Percentiles rank a stretch among this genome's conserved stretches.
Conservation (phyloP, 2,113 vertebrate species). For the Pangasianodon hypophthalmus region DNA sequence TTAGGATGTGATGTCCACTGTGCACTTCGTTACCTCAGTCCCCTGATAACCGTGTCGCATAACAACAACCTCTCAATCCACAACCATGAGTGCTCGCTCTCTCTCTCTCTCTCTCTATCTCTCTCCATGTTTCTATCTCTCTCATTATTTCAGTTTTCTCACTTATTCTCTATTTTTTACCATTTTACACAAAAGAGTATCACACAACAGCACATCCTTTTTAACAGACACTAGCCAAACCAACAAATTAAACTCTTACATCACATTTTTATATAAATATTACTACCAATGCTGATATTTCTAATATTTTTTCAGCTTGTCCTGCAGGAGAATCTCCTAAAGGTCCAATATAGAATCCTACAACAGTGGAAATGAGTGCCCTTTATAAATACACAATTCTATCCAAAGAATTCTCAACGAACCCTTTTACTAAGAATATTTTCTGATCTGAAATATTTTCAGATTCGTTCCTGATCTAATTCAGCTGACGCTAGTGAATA, state of each 20-base stretch:
- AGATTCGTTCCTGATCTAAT: neutral
- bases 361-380: neutral
- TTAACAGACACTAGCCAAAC: no score
- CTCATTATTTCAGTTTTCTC: neutral
- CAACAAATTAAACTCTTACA: neutral
- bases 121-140: no score
- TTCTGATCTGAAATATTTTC: no score
- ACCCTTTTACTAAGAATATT: neutral
- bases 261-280: neutral
- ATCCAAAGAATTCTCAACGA: neutral
- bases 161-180: neutral
- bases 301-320: neutral
- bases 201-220: no score
- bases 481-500: neutral
- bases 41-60: conserved; percentile 31
- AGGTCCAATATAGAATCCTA: neutral
- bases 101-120: no score
- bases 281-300: no score
- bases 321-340: neutral
- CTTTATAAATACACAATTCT: neutral
- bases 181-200: no score
- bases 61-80: conserved; percentile 29
- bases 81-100: neutral
- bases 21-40: conserved; percentile 28
- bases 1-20: neutral